A percentile compares a stretch with the other conserved stretches of the same genome.
These are phyloP conservation scores for Parnassius glacialis DNA, from an alignment of 2,888 invertebrate genomes.

Conservation along the genomic window DNA sequence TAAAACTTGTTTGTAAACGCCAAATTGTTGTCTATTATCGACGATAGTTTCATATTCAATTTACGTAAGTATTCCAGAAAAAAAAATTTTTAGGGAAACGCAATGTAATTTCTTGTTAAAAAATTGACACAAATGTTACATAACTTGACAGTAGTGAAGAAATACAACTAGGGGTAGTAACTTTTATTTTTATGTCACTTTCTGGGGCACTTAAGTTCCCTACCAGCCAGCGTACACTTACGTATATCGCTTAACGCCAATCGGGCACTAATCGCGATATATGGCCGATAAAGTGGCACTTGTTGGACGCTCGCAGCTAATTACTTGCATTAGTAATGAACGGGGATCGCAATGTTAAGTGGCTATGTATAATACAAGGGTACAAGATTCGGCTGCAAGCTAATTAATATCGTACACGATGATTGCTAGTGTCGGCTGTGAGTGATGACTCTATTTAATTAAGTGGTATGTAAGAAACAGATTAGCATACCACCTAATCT, in stretches of 20 bases:
- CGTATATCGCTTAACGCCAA: slow-evolving; percentile 63
- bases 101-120: not conserved
- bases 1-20: too few species aligned
- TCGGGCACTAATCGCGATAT: slow-evolving; percentile 68
- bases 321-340: slow-evolving; percentile 75
- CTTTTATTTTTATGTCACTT: slow-evolving; percentile 47
- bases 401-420: slow-evolving; percentile 58
- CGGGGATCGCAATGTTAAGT: slow-evolving; percentile 39
- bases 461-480: too few species aligned
- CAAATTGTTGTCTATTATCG: too few species aligned
- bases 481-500: too few species aligned
- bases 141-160: slow-evolving; percentile 70
- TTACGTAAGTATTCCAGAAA: not conserved
- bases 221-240: slow-evolving; percentile 39
- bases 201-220: slow-evolving; percentile 41
- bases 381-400: slow-evolving; percentile 26
- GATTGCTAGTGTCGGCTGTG: slow-evolving; percentile 36
- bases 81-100: not conserved
- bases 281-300: slow-evolving; percentile 64
- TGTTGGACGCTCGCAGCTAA: slow-evolving; percentile 62
- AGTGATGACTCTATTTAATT: not conserved
- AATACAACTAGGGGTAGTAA: slow-evolving; percentile 46
- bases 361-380: slow-evolving; percentile 35
- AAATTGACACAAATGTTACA: slow-evolving; percentile 31
- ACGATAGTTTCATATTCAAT: too few species aligned